A percentile compares a stretch with the other conserved stretches of the same genome.
These are phyloP conservation scores for Hylomyscus alleni DNA, from an alignment of 2,797 vertebrate species.

Conservation along the genomic window DNA sequence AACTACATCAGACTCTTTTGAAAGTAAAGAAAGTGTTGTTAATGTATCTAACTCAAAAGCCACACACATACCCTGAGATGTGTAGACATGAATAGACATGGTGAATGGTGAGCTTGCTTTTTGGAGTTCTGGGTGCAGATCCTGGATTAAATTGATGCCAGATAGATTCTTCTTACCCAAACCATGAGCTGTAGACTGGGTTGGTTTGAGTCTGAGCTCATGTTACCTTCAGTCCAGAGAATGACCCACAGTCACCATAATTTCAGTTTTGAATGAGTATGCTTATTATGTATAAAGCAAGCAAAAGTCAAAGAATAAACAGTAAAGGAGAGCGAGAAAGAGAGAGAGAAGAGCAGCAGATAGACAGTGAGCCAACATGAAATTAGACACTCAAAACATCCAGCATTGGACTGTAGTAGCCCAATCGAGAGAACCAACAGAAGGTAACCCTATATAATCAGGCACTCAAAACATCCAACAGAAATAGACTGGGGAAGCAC, in stretches of 20 bases:
- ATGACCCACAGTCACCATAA: neutral
- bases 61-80: neutral
- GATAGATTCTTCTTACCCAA: neutral
- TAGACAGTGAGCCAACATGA: neutral
- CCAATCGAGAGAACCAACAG: neutral
- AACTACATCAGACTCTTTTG: neutral
- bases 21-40: neutral
- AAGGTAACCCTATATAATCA: neutral
- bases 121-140: neutral
- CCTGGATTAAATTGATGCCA: neutral
- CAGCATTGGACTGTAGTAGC: neutral
- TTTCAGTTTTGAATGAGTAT: neutral
- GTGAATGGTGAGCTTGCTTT: neutral
- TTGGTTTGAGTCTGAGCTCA: neutral
- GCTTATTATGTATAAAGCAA: neutral
- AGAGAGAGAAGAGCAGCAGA: neutral
- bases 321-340: neutral
- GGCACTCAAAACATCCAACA: neutral
- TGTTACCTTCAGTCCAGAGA: neutral
- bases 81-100: neutral
- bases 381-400: neutral
- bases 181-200: neutral
- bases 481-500: neutral
- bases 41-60: conserved; percentile 26
- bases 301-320: neutral